Evolutionary conservation across 2,888 invertebrate species (phyloP).

Genomic region (Pseudococcus jackbeardsleyi): DNA sequence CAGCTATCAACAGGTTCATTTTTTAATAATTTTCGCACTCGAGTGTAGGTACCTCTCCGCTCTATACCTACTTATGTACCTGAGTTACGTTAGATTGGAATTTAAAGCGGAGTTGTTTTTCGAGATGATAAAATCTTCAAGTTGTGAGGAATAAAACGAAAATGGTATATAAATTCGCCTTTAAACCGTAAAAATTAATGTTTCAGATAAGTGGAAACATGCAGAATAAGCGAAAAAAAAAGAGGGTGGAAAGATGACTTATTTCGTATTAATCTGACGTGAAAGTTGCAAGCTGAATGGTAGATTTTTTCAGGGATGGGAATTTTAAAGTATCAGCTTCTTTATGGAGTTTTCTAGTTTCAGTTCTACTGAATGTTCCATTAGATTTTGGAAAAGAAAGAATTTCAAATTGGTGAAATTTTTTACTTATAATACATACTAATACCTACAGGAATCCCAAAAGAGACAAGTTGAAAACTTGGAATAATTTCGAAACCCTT

Average conservation of each 20-base stretch:
- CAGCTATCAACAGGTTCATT: constrained; percentile 30
- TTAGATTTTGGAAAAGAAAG: too few relatives aligned
- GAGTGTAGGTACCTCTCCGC: too few relatives aligned
- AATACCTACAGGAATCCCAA: too few relatives aligned
- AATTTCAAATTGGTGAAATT: too few relatives aligned
- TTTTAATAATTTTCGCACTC: not conserved
- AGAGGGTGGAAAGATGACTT: not conserved
- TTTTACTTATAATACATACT: too few relatives aligned
- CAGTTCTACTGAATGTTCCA: not conserved
- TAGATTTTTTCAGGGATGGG: not conserved
- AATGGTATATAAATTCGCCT: not conserved
- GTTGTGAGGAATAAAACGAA: not conserved
- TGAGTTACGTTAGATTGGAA: not conserved
- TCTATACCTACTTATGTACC: not conserved
- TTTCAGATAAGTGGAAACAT: not conserved
- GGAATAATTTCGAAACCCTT: too few relatives aligned
- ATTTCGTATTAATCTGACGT: not conserved
- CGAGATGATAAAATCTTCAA: not conserved
- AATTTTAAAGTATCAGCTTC: not conserved
- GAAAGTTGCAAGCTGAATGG: too few relatives aligned
- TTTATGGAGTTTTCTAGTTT: not conserved
- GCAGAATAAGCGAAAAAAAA: not conserved
- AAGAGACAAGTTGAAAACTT: too few relatives aligned
- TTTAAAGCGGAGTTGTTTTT: not conserved
- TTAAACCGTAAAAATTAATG: not conserved